Evolutionary conservation across 2,888 invertebrate genomes (phyloP).

Genomic region (Tethea ocularis): DNA sequence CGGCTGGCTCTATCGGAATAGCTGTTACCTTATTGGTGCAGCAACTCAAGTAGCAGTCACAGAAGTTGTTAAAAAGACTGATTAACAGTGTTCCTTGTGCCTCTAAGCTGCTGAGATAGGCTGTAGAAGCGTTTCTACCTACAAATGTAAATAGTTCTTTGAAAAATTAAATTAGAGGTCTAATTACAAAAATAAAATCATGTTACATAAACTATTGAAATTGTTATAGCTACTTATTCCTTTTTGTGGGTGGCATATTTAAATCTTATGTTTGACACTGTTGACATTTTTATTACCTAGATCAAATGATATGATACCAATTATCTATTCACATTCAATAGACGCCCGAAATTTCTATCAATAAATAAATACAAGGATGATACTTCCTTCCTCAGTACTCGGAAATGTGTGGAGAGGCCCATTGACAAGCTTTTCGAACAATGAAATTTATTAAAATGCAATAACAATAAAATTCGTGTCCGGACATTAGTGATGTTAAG

Average conservation of each 20-base stretch:
- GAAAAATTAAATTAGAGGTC: no score
- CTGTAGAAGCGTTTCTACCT: no score
- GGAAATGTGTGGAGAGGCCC: conserved; percentile 58
- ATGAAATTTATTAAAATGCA: conserved; percentile 82
- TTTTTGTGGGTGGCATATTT: not conserved
- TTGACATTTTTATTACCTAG: not conserved
- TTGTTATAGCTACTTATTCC: no score
- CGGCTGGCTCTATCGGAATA: no score
- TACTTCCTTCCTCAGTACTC: conserved; percentile 75
- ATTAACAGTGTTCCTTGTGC: no score
- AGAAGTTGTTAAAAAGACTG: no score
- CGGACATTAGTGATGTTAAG: conserved; percentile 81
- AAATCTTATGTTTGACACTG: not conserved
- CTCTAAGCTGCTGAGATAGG: no score
- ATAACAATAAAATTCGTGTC: conserved; percentile 83
- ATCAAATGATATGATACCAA: conserved; percentile 7
- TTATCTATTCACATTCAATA: conserved; percentile 32
- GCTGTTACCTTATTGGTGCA: no score
- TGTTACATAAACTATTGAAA: no score
- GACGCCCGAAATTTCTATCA: conserved; percentile 35
- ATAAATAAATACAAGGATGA: conserved; percentile 53
- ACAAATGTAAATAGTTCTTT: no score
- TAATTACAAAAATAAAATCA: no score
- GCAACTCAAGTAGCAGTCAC: no score
- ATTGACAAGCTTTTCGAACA: conserved; percentile 67